Evolutionary conservation across 2,888 invertebrate genomes (phyloP), one percentile per base, ranked within the genome.

Genomic region (Caenorhabditis afra): DNA sequence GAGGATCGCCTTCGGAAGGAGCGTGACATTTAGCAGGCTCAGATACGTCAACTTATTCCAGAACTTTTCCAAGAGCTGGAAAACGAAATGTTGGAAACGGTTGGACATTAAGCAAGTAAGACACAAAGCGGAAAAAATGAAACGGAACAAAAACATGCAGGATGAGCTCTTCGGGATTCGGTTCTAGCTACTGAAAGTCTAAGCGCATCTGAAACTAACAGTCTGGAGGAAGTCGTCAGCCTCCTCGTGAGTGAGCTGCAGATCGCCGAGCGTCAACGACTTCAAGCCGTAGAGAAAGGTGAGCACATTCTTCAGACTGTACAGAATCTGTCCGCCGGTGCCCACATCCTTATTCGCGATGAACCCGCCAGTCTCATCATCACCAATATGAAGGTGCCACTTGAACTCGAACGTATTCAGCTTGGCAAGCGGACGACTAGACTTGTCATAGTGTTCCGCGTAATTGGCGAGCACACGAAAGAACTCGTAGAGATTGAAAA

Each of bases 401-500:
- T 81, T 75, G 59, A 86, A 84, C 45, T 76, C 68, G 45, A 86
- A 84, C 5, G 45, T 62, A 16, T 75, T 67, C n/a, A 86, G 53
- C 12, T 59, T 53, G 0, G 66, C 68, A 35, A 84, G 50, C 11
- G 86, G 85, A 23, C 71, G 65, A 11, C 81, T 79, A 0, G n/a
- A 22, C 16, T 16, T 7, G 41, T 83, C 85, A 50, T 86, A 84
- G 49, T 80, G 84, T 61, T 86, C 85, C n/a, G 81, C 71, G 58
- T 83, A 86, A 35, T 84, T 83, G 0, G 94, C 93, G n/a, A 95
- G 90, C 92, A 95, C 93, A 71, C 94, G 94, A 93, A 95, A 94
- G 88, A 95, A 95, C 90, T 95, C 95, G 90, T 94, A 95, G 49
- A 95, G 92, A 90, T 95, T 95, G 90, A 94, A 94, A 86, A 95